These are phyloP conservation scores for Gobius niger DNA, from an alignment of 2,113 vertebrate species.

Conservation along the genomic window DNA sequence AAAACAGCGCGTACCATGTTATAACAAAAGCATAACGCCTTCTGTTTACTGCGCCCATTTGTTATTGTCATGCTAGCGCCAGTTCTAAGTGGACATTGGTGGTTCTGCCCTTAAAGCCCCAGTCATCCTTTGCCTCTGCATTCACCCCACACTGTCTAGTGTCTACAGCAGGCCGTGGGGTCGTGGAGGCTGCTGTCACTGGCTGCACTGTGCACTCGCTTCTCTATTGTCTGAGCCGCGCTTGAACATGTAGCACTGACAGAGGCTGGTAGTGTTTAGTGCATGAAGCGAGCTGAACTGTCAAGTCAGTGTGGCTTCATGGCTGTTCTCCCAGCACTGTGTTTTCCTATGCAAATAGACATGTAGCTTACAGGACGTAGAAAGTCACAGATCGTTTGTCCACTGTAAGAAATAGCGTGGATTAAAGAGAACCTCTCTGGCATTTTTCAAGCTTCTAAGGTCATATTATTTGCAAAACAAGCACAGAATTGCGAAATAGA, in stretches of 20 bases:
- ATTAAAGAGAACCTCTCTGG: not conserved
- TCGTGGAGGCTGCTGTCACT: conserved; percentile 23
- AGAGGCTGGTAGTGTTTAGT: not conserved
- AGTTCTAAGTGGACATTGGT: conserved; percentile 15
- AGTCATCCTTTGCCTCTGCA: conserved; percentile 40
- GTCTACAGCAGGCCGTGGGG: conserved; percentile 20
- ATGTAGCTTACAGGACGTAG: not conserved
- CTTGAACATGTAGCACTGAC: not conserved
- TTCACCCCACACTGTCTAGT: conserved; percentile 13
- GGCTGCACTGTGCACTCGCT: not conserved
- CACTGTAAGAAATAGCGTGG: not conserved
- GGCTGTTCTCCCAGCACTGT: not conserved
- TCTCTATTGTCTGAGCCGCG: conserved; percentile 23
- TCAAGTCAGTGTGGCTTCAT: not conserved
- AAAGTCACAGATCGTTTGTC: not conserved
- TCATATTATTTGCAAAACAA: too few relatives aligned
- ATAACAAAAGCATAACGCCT: not conserved
- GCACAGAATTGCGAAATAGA: too few relatives aligned
- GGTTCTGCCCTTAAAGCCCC: conserved; percentile 15
- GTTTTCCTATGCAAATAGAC: conserved; percentile 10
- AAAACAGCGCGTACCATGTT: not conserved
- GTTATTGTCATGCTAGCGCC: conserved; percentile 8
- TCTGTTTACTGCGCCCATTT: not conserved
- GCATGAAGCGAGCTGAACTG: not conserved
- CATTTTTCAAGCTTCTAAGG: too few relatives aligned